A percentile compares a stretch with the other conserved stretches of the same genome.
These are phyloP conservation scores for Apodemia zela DNA, from an alignment of 2,888 invertebrate species.

Conservation along the genomic window DNA sequence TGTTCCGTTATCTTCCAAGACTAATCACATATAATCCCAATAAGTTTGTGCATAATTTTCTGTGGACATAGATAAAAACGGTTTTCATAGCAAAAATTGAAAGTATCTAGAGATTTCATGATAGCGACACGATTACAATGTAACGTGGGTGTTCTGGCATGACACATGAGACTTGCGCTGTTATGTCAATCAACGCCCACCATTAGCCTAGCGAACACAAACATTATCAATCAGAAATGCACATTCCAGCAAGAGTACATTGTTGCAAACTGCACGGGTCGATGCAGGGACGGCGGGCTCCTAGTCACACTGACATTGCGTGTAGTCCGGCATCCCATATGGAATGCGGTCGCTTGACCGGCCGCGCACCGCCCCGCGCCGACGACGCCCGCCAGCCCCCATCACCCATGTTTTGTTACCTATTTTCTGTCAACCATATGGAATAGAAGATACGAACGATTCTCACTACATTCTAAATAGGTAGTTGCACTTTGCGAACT, in stretches of 20 bases:
- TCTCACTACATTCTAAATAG: conserved; percentile 58
- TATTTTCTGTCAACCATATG: conserved; percentile 72
- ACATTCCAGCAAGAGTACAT: conserved; percentile 33
- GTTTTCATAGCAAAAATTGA: background rate
- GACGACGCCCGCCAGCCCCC: conserved; percentile 59
- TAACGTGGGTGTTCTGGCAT: conserved; percentile 27
- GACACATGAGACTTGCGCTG: conserved; percentile 45
- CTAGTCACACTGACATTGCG: conserved; percentile 76
- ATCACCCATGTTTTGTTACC: conserved; percentile 71
- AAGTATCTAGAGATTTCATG: conserved; percentile 14
- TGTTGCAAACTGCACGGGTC: conserved; percentile 39
- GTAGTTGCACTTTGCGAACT: conserved; percentile 27
- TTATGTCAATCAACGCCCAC: conserved; percentile 42
- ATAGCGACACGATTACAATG: conserved; percentile 24
- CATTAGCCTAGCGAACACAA: conserved; percentile 32
- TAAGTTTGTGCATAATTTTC: no score
- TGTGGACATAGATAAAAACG: no score
- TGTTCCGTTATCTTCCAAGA: no score
- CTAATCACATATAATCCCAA: no score
- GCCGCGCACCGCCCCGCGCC: conserved; percentile 48
- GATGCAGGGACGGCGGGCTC: conserved; percentile 44
- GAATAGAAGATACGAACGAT: conserved; percentile 63
- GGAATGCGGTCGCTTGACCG: conserved; percentile 77
- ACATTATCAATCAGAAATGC: conserved; percentile 30
- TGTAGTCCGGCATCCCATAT: conserved; percentile 75